Evolutionary conservation across 2,113 vertebrate species (phyloP).

Genomic region (Falcunculus frontatus): DNA sequence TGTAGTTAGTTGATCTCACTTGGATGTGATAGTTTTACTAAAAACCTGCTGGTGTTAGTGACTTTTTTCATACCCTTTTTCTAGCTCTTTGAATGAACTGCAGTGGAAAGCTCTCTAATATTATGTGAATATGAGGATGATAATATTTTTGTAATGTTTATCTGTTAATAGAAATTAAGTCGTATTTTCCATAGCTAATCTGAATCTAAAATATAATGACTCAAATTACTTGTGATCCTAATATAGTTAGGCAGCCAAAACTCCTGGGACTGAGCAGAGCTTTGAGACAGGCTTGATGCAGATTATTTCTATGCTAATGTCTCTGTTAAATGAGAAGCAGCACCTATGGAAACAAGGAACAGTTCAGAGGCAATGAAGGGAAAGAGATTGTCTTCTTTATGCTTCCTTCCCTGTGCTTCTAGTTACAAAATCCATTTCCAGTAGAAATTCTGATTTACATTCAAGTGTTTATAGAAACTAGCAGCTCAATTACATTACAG

Average conservation of each 20-base stretch:
- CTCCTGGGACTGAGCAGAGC: conserved; percentile 16
- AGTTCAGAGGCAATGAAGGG: background rate
- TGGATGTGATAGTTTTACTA: conserved; percentile 2
- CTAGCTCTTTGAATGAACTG: background rate
- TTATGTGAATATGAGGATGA: background rate
- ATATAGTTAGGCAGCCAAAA: background rate
- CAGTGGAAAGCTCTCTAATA: background rate
- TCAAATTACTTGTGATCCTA: conserved; percentile 16
- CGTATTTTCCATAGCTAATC: background rate
- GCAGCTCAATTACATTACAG: background rate
- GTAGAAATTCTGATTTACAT: background rate
- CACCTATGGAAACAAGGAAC: conserved; percentile 25
- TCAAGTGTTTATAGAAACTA: background rate
- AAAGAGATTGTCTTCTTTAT: background rate
- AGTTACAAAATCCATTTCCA: background rate
- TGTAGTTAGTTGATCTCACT: conserved; percentile 17
- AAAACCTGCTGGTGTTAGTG: background rate
- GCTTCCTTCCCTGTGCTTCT: background rate
- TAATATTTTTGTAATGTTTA: background rate
- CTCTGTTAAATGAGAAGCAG: conserved; percentile 44
- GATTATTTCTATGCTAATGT: conserved; percentile 47
- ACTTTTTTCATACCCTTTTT: background rate
- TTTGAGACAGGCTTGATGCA: background rate
- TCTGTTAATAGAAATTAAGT: background rate
- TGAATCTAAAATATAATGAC: background rate